Evolutionary conservation across 1,140 invertebrate species (phyloP).

Genomic region (Drosophila subobscura): DNA sequence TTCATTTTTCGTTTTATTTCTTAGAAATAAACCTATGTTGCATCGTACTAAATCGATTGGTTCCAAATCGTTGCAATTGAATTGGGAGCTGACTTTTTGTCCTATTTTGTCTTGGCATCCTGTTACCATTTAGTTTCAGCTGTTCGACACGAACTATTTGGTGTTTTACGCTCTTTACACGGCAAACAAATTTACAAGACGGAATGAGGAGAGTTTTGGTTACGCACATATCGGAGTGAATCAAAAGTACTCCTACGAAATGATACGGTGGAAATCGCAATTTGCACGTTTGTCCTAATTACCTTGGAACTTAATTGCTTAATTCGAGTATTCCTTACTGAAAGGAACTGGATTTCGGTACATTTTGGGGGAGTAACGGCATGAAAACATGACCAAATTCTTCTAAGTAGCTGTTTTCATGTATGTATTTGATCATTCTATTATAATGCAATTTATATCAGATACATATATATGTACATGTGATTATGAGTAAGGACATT

Average conservation of each 20-base stretch:
- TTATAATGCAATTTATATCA: too few relatives aligned
- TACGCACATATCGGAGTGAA: constrained; percentile 59
- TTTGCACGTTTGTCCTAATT: constrained; percentile 72
- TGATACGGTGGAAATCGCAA: constrained; percentile 68
- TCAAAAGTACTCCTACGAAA: constrained; percentile 28
- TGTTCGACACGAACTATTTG: constrained; percentile 66
- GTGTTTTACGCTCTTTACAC: constrained; percentile 60
- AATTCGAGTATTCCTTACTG: constrained; percentile 42
- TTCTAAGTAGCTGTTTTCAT: not conserved
- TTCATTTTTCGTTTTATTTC: constrained; percentile 72
- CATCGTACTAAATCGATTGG: constrained; percentile 63
- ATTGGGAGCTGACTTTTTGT: constrained; percentile 44
- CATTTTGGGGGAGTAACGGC: constrained; percentile 17
- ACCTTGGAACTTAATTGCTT: constrained; percentile 55
- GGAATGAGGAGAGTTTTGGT: constrained; percentile 53
- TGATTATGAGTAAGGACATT: too few relatives aligned
- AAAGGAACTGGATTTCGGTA: constrained; percentile 34
- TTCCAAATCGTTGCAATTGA: constrained; percentile 75
- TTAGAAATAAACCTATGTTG: constrained; percentile 62
- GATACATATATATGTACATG: too few relatives aligned
- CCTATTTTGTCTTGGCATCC: constrained; percentile 34
- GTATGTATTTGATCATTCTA: constrained; percentile 14
- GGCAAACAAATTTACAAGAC: constrained; percentile 23
- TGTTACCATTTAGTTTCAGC: constrained; percentile 63
- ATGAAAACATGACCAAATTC: constrained; percentile 26